A percentile compares a stretch with the other conserved stretches of the same genome.
Conservation (phyloP, 2,113 vertebrate genomes). For the Dendropsophus ebraccatus region DNA sequence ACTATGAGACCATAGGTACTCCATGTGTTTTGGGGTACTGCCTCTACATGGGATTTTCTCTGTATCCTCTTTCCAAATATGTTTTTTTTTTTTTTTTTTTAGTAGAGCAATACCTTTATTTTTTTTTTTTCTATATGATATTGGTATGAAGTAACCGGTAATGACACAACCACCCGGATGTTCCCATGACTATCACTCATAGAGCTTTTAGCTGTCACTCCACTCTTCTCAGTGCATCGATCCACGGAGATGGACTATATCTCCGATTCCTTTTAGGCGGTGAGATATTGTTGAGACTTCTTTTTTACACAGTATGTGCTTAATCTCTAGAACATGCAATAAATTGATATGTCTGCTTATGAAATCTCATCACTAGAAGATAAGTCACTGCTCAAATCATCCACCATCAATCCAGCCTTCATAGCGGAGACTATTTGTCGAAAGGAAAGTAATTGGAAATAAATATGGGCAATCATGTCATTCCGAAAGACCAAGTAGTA, state of each 20-base stretch:
- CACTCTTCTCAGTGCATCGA: background rate
- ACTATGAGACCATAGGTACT: too few species aligned
- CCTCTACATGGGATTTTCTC: too few species aligned
- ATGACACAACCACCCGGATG: background rate
- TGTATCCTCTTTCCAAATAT: too few species aligned
- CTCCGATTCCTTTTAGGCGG: background rate
- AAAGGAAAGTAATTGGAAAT: slow-evolving; percentile 14
- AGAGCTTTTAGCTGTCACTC: background rate
- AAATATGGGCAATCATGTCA: background rate
- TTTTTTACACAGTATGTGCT: background rate
- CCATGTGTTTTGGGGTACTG: too few species aligned
- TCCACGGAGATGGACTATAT: background rate
- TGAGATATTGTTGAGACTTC: background rate
- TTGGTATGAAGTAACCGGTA: background rate
- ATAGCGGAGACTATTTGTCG: background rate
- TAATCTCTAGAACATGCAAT: slow-evolving; percentile 24
- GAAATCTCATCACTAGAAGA: slow-evolving; percentile 15
- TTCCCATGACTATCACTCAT: background rate
- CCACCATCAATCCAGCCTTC: background rate
- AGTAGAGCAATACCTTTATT: background rate
- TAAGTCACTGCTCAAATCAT: background rate
- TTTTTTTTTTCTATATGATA: background rate
- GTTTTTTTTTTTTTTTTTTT: too few species aligned
- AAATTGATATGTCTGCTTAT: slow-evolving; percentile 38
- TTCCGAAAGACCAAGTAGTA: background rate